Conservation (phyloP, 92 coral and sea anemone genomes). For the Nematostella vectensis region DNA sequence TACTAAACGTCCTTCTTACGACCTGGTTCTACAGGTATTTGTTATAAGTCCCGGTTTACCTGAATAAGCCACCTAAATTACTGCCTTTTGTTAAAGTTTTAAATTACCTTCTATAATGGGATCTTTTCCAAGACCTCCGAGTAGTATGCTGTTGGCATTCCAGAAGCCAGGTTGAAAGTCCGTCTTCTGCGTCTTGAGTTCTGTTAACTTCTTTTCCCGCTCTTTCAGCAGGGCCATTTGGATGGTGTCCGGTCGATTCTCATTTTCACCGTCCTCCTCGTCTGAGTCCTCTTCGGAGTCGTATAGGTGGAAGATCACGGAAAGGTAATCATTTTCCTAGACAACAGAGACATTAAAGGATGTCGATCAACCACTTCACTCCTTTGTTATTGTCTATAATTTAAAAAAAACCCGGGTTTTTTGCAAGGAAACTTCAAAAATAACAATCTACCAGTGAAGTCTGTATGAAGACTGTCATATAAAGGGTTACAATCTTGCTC, state of each 20-base stretch:
- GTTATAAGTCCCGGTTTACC: too few species aligned
- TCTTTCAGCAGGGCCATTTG: constrained; percentile 71
- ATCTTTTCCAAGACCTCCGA: constrained; percentile 96
- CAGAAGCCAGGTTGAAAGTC: constrained; percentile 68
- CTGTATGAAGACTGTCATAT: too few species aligned
- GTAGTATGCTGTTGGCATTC: constrained; percentile 82
- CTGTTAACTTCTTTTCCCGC: constrained; percentile 62
- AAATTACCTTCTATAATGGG: constrained; percentile 76
- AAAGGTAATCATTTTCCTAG: constrained; percentile 94
- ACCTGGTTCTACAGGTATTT: too few species aligned
- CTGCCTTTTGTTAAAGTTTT: too few species aligned
- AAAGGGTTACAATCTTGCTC: too few species aligned
- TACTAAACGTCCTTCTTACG: too few species aligned
- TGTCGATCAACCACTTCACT: neutral
- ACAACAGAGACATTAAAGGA: neutral
- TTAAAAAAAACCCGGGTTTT: neutral
- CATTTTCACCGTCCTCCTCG: constrained; percentile 50
- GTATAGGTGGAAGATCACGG: constrained; percentile 78
- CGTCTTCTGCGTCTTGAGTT: constrained; percentile 61
- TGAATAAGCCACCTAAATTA: too few species aligned
- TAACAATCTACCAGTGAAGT: too few species aligned
- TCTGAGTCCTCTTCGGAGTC: constrained; percentile 84
- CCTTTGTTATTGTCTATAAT: too few species aligned
- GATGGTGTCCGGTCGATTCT: constrained; percentile 68
- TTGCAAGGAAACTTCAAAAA: too few species aligned